Base-by-base conservation (phyloP, 1,140 invertebrate species). In the Chymomyza costata region DNA sequence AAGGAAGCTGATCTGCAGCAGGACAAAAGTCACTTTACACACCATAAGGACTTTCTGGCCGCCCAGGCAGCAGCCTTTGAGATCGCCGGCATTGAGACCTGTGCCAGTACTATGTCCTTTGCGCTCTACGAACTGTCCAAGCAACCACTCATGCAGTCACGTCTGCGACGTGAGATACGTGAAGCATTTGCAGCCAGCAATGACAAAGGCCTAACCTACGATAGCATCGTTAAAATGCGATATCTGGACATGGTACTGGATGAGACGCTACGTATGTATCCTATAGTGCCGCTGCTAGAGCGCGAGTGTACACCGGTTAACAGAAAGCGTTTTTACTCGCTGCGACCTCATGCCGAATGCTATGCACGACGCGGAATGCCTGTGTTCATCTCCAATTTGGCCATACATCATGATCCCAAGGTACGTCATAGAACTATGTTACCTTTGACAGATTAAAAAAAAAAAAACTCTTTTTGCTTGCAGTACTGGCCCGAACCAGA, bases 11-110 rank as follows among this genome's bases (percentile, higher is more conserved):
- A 69, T 47, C 59, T 84, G 32, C 78, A 85, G 63, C 51, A 65
- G 43, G 82, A 83, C 40, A 76, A 78, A 35, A 51, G 76, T 3
- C 82, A 84, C 47, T 82, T 84, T 32, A 68, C 76, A n/a, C 82
- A 81, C 31, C 60, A 84, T 25, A 63, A 58, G 19, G 83, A 85
- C 48, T 82, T 84, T 56, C 88, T 92, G 82, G 86, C 91, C 14
- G 89, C 91, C 11, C 91, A 93, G 74, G 90, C 89, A 2, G 90
- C 91, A 13, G 87, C 89, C 8, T 93, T 94, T 64, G 92, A 93
- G 59, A 81, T 90, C 2, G 93, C 92, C 28, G 92, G 93, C 17
- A 92, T 91, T 43, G 93, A 94, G 80, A 94, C 94, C 0, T 92
- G 92, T 0, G 90, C 92, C 0, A 89, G 89, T 1, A 88, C 90